Conservation (phyloP, 1,140 invertebrate genomes). For the Drosophila jambulina region DNA sequence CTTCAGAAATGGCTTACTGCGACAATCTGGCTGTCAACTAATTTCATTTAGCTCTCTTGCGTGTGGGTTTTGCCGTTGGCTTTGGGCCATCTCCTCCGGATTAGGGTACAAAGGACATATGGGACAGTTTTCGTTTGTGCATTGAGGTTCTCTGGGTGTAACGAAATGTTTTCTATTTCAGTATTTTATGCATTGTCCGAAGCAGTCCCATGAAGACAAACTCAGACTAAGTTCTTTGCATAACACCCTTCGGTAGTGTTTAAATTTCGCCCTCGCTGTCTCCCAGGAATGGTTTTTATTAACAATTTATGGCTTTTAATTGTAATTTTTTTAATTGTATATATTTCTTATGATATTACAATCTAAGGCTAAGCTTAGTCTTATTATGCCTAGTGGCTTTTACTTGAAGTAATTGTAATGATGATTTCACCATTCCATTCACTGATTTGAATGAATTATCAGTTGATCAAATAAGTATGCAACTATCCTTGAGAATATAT, state of each 20-base stretch:
- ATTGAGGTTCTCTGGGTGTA: conserved; percentile 10
- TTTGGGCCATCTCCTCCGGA: conserved; percentile 43
- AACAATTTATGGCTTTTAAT: not conserved
- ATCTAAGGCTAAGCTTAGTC: no score
- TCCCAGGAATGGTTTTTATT: no score
- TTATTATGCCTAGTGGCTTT: no score
- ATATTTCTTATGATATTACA: no score
- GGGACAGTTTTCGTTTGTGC: conserved; percentile 18
- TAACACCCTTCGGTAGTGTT: not conserved
- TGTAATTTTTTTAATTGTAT: not conserved
- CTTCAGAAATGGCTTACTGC: conserved; percentile 13
- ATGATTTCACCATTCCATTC: no score
- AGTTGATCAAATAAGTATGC: no score
- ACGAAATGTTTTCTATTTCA: not conserved
- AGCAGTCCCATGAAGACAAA: not conserved
- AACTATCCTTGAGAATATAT: not conserved
- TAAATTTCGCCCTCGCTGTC: not conserved
- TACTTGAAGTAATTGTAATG: no score
- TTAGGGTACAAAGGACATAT: conserved; percentile 51
- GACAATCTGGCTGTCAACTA: conserved; percentile 73
- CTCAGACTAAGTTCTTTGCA: not conserved
- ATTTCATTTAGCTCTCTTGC: conserved; percentile 59
- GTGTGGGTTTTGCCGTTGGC: conserved; percentile 30
- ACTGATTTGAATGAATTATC: no score
- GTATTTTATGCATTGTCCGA: not conserved